Conservation (phyloP, 2,888 invertebrate genomes). For the Cephus pulcher region DNA sequence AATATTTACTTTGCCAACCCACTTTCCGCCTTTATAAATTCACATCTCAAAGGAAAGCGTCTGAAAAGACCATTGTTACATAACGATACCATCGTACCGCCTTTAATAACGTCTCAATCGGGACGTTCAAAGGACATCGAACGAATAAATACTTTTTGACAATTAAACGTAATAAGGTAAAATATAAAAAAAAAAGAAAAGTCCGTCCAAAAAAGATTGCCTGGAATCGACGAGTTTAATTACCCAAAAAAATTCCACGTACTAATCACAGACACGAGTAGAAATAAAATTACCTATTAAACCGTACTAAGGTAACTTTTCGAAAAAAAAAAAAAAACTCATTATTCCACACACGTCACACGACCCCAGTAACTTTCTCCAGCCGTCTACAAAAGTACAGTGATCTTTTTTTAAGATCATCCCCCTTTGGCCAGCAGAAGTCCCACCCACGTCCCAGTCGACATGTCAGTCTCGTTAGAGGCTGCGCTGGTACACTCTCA, state of each 20-base stretch:
- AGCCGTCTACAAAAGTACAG: not conserved
- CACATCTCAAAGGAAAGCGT: not conserved
- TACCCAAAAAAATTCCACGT: no score
- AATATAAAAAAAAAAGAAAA: not conserved
- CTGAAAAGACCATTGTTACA: not conserved
- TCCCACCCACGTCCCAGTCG: not conserved
- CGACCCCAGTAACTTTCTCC: not conserved
- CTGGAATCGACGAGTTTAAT: no score
- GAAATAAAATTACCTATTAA: no score
- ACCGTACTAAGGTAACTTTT: no score
- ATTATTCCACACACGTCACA: not conserved
- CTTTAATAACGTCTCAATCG: not conserved
- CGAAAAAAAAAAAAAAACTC: no score
- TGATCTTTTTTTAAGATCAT: not conserved
- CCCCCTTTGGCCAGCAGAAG: not conserved
- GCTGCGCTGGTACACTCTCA: constrained; percentile 29
- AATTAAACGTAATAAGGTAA: not conserved
- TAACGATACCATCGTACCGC: not conserved
- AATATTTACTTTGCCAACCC: not conserved
- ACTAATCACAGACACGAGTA: no score
- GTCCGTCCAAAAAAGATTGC: not conserved
- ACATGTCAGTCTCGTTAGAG: constrained; percentile 29
- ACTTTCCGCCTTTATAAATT: not conserved
- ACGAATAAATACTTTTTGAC: not conserved
- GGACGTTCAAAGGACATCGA: not conserved